Base-by-base conservation (phyloP, 2,888 invertebrate genomes). In the Chalcosyrphus nemorum region DNA sequence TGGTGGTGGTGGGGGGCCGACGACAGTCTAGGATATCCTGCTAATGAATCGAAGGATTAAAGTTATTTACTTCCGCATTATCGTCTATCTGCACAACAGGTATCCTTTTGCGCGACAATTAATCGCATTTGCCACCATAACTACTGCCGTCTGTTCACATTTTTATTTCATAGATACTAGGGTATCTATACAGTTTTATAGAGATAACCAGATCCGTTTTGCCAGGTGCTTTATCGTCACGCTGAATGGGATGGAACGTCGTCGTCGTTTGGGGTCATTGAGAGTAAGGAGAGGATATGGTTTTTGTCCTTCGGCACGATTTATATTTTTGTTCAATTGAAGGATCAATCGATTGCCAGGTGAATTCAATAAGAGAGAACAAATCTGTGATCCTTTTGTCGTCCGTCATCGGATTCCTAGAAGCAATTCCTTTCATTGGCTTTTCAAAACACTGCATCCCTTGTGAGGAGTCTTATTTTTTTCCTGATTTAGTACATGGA, bases 381-480 rank as follows among this genome's bases (percentile, higher is more conserved):
- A 63, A 68, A 50, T 19, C 54, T 65, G n/a, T n/a, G n/a, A n/a
- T n/a, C 6, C 80, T 47, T 24, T 59, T 61, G 74, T 74, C 80
- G 43, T 68, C 41, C 54, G 45, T 24, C 52, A 59, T 35, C 63
- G 57, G 81, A 81, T 81, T 81, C 81, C 70, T 76, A 76, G 81
- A 81, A 81, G 81, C 76, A 81, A 81, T 81, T 81, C 77, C 81
- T 81, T 76, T 77, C 81, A 81, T 81, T 59, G 77, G 77, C 71
- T 74, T 74, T 65, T 74, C 75, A 76, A 66, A 76, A 76, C 75
- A 76, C 59, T 66, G 66, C 65, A 57, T 76, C 66, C 57, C 54
- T 56, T 74, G 74, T 76, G 66, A 47, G 57, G 50, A 29, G 11
- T n/a, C n/a, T n/a, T n/a, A 45, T 15, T 41, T 54, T 56, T n/a